Conservation (phyloP, 1,140 invertebrate species). For the Heliconius nattereri region DNA sequence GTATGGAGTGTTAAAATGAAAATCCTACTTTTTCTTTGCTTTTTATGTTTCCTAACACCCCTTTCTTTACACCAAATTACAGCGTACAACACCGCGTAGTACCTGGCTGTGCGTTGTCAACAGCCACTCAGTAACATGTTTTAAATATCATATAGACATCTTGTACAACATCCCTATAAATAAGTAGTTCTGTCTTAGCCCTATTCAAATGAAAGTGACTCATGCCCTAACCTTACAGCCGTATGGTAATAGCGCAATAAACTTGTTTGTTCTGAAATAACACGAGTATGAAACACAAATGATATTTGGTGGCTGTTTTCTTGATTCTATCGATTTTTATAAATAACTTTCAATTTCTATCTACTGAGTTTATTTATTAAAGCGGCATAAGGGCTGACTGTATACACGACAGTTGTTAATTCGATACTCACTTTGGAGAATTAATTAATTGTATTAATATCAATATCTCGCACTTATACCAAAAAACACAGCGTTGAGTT, state of each 20-base stretch:
- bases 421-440: neutral
- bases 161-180: no score
- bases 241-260: constrained; percentile 29
- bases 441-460: neutral
- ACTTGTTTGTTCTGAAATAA: constrained; percentile 21
- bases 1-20: no score
- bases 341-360: neutral
- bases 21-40: no score
- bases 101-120: no score
- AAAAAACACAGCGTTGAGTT: no score
- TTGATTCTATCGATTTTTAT: neutral
- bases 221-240: constrained; percentile 24
- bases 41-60: no score
- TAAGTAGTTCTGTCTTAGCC: neutral
- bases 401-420: neutral
- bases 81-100: no score
- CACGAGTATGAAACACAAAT: neutral
- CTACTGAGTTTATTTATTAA: no score
- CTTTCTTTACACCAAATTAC: no score
- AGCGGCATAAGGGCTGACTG: no score
- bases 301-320: neutral
- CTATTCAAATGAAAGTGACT: constrained; percentile 11
- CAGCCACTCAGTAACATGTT: no score
- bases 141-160: no score
- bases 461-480: neutral